Base-by-base conservation (phyloP, 2,797 vertebrate species). In the Halcyon chelicuti region DNA sequence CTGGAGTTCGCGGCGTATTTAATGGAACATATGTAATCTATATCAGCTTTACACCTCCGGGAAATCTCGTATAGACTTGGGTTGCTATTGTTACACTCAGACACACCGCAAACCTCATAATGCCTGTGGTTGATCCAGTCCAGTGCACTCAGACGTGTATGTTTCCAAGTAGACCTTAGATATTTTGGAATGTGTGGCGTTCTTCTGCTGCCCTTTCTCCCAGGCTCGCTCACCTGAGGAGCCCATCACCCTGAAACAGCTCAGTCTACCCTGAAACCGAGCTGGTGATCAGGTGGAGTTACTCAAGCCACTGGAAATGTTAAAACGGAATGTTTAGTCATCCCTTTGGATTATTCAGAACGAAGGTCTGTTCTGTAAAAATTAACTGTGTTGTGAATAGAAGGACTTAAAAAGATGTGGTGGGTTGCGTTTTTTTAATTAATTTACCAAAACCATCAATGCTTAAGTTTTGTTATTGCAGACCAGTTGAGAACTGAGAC, bases 101-200 rank as follows among this genome's bases (percentile, higher is more conserved):
- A 85, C 95, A 46, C 74, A 91, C 95, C 95, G 29, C 95, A 97
- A 94, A 95, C 95, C 96, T 96, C 96, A 35, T 93, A 28, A 84
- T 47, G 79, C 17, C 95, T 95, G 90, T 93, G 92, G 92, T 61
- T 93, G 95, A 84, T 96, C 68, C 94, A 95, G 84, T 67, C 96
- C 95, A 93, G 77, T 12, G 68, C 93, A 70, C 92, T 73, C 94
- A 95, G 92, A 92, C 88, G 4, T 42, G 87, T 2, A 74, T 4
- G 13, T 42, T 91, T 91, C 94, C 90, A 91, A 94, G 90, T 25
- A 76, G 79, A 87, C 79, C 67, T 62, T 18, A 35, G 88, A 86
- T 29, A 10, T 54, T 52, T 35, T 5, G 91, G 94, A 88, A 90
- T 12, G 51, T 52, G 4, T 11, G 14, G n/a, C 22, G 20, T 93